A percentile compares a stretch with the other conserved stretches of the same genome.
These are phyloP conservation scores for Bungarus multicinctus DNA, from an alignment of 2,113 vertebrate genomes.

Conservation along the genomic window DNA sequence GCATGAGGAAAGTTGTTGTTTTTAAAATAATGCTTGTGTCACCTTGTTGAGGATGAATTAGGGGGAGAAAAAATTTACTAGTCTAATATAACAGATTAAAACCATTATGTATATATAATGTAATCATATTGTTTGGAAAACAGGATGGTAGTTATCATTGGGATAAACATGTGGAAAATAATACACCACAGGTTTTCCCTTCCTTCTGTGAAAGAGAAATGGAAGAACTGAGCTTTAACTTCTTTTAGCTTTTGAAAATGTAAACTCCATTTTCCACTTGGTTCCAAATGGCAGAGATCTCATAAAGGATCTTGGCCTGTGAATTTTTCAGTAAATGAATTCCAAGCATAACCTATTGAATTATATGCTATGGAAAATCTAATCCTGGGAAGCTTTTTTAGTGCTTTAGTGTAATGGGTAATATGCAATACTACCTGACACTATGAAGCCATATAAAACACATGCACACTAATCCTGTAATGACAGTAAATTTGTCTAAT, in stretches of 20 bases:
- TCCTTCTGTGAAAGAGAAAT: conserved; percentile 18
- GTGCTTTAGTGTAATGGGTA: conserved; percentile 26
- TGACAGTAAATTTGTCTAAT: not conserved
- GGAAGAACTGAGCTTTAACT: conserved; percentile 21
- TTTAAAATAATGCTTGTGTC: not conserved
- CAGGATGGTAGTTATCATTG: too few species aligned
- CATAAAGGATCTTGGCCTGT: not conserved
- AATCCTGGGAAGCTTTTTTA: conserved; percentile 12
- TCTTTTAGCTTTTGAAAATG: conserved; percentile 49
- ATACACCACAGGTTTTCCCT: not conserved
- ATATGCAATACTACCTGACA: conserved; percentile 32
- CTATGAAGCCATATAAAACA: not conserved
- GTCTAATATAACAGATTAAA: not conserved
- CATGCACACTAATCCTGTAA: not conserved
- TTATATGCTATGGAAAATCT: not conserved
- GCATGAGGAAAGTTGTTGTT: not conserved
- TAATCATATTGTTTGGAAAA: not conserved
- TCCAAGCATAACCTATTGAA: not conserved
- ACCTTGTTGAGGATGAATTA: not conserved
- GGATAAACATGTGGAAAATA: not conserved
- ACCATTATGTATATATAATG: not conserved
- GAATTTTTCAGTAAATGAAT: conserved; percentile 7
- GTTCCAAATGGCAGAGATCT: conserved; percentile 30
- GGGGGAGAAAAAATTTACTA: not conserved
- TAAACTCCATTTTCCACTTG: conserved; percentile 44